phyloP scores from a whole-genome alignment of 2,888 invertebrate species.

The Nephrotoma flavescens region DNA sequence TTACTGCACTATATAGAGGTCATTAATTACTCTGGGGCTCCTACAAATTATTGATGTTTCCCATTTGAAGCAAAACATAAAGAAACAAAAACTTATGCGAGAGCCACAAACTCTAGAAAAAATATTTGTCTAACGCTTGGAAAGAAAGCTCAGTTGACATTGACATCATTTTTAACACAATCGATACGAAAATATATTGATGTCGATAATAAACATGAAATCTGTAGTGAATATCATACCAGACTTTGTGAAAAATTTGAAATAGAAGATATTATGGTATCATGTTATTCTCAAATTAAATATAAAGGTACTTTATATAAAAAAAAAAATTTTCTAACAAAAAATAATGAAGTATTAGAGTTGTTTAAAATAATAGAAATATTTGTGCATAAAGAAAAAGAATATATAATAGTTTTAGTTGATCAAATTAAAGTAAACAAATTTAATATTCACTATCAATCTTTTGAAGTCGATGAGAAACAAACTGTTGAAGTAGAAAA shows the following conservation, averaged over 20 bases:
- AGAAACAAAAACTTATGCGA: conserved; percentile 7
- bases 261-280: not conserved
- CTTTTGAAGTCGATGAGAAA: not conserved
- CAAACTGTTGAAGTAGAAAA: not conserved
- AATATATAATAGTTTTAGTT: not conserved
- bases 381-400: not conserved
- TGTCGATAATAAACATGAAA: not conserved
- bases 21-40: not conserved
- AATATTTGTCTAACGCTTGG: conserved; percentile 1
- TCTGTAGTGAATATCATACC: not conserved
- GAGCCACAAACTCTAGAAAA: conserved; percentile 3
- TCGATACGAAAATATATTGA: not conserved
- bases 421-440: not conserved
- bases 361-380: not conserved
- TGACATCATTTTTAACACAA: not conserved
- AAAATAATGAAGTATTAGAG: not conserved
- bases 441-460: not conserved
- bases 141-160: not conserved
- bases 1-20: not conserved
- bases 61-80: conserved; percentile 7
- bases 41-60: conserved; percentile 6
- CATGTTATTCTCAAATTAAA: not conserved
- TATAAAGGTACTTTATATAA: not conserved
- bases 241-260: not conserved
- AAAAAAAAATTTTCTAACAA: not conserved